Evolutionary conservation across 2,797 vertebrate genomes (phyloP).

Genomic region (Carapus acus): DNA sequence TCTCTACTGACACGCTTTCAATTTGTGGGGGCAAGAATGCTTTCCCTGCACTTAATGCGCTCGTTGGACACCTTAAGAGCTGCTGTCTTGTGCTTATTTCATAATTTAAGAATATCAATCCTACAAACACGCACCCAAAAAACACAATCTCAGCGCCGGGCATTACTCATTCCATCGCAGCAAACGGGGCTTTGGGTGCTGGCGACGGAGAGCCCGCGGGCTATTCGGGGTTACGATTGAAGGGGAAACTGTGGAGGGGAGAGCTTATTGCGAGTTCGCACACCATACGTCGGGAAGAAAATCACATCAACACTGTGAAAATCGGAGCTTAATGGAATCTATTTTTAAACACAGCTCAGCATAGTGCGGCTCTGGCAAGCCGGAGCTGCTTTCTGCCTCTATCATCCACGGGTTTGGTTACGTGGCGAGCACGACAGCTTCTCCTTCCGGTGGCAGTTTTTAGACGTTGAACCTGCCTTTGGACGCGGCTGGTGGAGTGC

Average conservation of each 20-base stretch:
- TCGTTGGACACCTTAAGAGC: conserved; percentile 38
- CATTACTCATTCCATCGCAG: conserved; percentile 13
- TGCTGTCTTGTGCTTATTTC: conserved; percentile 25
- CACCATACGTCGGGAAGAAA: conserved; percentile 34
- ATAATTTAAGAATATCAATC: conserved; percentile 35
- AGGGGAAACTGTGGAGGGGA: conserved; percentile 26
- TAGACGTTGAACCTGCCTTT: conserved; percentile 1
- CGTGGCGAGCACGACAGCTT: conserved; percentile 27
- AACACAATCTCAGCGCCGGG: conserved; percentile 12
- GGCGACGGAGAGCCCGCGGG: conserved; percentile 8
- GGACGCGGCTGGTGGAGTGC: too few relatives aligned
- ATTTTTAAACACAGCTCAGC: conserved; percentile 53
- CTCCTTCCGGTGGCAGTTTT: conserved; percentile 24
- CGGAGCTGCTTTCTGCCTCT: conserved; percentile 31
- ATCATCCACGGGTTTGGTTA: conserved; percentile 34
- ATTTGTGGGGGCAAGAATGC: conserved; percentile 44
- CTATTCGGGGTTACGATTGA: conserved; percentile 15
- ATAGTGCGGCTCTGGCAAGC: conserved; percentile 35
- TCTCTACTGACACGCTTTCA: conserved; percentile 60
- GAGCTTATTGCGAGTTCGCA: conserved; percentile 19
- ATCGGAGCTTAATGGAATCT: conserved; percentile 51
- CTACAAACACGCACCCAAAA: conserved; percentile 11
- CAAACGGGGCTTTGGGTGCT: conserved; percentile 1
- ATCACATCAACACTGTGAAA: conserved; percentile 39
- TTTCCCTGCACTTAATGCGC: conserved; percentile 41